Conservation (phyloP, 2,113 vertebrate genomes). For the Tupaia chinensis region DNA sequence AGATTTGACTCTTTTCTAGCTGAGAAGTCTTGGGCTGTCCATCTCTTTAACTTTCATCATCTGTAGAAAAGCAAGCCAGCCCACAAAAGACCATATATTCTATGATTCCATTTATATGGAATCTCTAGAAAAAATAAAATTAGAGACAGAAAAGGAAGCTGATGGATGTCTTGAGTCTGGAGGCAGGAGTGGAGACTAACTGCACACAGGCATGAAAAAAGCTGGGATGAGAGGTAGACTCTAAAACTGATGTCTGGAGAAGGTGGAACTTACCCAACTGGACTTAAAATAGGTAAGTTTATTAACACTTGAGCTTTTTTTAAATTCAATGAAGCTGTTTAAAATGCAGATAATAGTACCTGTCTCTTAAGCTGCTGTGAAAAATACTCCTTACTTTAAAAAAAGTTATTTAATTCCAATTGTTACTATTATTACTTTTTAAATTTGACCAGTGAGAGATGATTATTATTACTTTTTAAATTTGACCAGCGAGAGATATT, state of each 20-base stretch:
- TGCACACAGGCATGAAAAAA: background rate
- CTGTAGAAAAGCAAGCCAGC: background rate
- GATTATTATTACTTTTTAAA: no score
- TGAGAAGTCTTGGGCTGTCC: background rate
- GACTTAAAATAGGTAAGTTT: background rate
- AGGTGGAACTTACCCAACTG: background rate
- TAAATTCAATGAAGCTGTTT: background rate
- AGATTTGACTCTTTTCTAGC: background rate
- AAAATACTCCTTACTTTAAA: background rate
- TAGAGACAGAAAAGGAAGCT: background rate
- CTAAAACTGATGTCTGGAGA: background rate
- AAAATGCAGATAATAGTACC: background rate
- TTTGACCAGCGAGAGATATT: no score
- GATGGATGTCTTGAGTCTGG: background rate
- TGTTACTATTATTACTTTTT: no score
- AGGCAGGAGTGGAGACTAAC: background rate
- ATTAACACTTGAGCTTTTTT: no score
- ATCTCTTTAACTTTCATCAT: background rate
- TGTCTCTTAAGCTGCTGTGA: background rate
- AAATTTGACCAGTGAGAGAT: no score
- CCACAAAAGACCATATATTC: background rate
- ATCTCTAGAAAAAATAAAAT: background rate
- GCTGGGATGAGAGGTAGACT: background rate
- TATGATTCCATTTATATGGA: background rate
- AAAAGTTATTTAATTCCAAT: no score